phyloP scores from a whole-genome alignment of 2,113 vertebrate genomes.

The Terrapene triunguis region DNA sequence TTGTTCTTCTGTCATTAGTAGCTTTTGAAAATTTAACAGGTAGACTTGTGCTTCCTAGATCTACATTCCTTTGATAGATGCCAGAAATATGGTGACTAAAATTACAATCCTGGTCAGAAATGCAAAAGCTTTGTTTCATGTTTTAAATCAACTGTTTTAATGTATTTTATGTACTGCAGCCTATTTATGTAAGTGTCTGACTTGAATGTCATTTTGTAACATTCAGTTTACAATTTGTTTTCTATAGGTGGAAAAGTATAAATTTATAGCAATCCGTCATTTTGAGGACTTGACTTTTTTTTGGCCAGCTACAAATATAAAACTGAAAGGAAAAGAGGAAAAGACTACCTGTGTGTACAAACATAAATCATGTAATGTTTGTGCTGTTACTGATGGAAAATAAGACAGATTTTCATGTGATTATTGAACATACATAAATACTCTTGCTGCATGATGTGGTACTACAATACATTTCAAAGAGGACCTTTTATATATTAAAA shows the following conservation, averaged over 20 bases:
- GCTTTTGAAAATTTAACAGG: neutral
- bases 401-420: neutral
- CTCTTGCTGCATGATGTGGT: neutral
- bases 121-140: neutral
- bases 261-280: neutral
- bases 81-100: neutral
- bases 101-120: neutral
- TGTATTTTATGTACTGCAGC: neutral
- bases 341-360: neutral
- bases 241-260: neutral
- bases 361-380: neutral
- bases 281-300: neutral
- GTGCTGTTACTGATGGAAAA: neutral
- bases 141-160: neutral
- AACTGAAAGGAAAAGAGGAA: slow-evolving; percentile 1
- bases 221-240: neutral
- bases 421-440: neutral
- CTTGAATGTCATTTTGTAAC: neutral
- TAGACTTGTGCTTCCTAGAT: neutral
- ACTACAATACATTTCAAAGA: slow-evolving; percentile 27
- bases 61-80: neutral
- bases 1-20: neutral
- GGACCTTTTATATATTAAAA: slow-evolving; percentile 22
- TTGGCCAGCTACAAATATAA: neutral
- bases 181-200: neutral